Evolutionary conservation across 2,888 invertebrate species (phyloP), one percentile per base, ranked within the genome.

Genomic region (Pterostichus madidus): DNA sequence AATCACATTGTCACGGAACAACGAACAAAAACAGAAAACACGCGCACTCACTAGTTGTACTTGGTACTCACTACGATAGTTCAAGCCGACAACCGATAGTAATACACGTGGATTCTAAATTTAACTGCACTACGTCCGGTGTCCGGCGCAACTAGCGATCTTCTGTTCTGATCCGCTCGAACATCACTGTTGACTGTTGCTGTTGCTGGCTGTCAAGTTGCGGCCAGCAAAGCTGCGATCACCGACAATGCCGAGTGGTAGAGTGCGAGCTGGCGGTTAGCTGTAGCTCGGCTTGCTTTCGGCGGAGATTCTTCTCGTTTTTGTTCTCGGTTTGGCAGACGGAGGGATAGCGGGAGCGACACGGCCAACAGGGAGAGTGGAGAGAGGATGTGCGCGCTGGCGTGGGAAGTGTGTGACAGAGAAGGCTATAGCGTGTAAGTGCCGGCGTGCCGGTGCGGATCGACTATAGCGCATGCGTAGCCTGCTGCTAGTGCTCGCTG

Each of bases 51-150:
- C 52, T 52, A 15, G 44, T 11, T 39, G 5, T 39, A 39, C 7
- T 39, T 8, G 8, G 39, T 39, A 39, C 3, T 3, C 39, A 39
- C 39, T 7, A 39, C 39, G 39, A 39, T 5, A 39, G 5, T 39
- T 39, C 5, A 1, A 39, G 5, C 8, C 39, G 39, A 39, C 39
- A 39, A 31, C 76, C 52, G 78, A 59, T 11, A 24, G 17, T 56
- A 56, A 46, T 17, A 39, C 86, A 86, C 85, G 85, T 85, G 85
- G 84, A 85, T 83, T 84, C 85, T 85, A 86, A 83, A 85, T 85
- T 84, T 85, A 85, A 84, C 39, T 3, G 39, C 44, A 44, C 44
- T 59, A 59, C 59, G 59, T 53, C 13, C 59, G 53, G 53, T 17
- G 53, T 17, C 13, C 13, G 15, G 10, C 39, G 59, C 17, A 11